Percentiles rank a stretch among this genome's conserved stretches.
Conservation (phyloP, 2,888 invertebrate genomes). For the Smittia sp. region DNA sequence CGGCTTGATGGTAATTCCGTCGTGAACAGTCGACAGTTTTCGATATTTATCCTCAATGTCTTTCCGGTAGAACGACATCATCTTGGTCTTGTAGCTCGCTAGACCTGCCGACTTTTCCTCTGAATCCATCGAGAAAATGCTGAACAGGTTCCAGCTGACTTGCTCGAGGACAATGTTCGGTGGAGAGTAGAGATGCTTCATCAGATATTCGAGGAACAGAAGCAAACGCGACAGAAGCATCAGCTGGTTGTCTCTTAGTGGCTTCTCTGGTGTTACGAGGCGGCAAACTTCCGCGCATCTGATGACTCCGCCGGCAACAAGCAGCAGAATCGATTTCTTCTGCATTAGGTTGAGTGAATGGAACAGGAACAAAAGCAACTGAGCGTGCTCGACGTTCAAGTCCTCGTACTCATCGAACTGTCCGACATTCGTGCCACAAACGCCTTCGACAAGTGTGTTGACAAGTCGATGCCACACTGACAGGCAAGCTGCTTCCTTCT, state of each 20-base stretch:
- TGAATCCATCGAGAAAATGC: constrained; percentile 59
- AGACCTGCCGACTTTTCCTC: constrained; percentile 57
- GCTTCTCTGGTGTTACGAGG: constrained; percentile 49
- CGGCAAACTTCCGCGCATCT: constrained; percentile 66
- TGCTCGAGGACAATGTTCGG: constrained; percentile 82
- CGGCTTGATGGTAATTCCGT: constrained; percentile 73
- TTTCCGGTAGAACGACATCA: constrained; percentile 66
- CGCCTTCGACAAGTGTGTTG: constrained; percentile 83
- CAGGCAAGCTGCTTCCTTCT: constrained; percentile 85
- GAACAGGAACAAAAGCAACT: constrained; percentile 87
- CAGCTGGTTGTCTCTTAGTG: constrained; percentile 62
- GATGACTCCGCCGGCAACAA: constrained; percentile 73
- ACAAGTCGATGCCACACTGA: constrained; percentile 90
- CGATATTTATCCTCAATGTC: constrained; percentile 75
- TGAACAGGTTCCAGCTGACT: constrained; percentile 81
- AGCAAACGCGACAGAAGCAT: constrained; percentile 79
- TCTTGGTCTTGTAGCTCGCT: constrained; percentile 57
- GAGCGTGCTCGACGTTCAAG: constrained; percentile 93
- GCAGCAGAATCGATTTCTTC: constrained; percentile 87
- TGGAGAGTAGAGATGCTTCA: constrained; percentile 93
- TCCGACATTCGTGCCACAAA: constrained; percentile 50
- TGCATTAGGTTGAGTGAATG: constrained; percentile 94
- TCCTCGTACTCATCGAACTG: constrained; percentile 58
- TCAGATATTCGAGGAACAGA: constrained; percentile 87
- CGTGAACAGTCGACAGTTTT: constrained; percentile 59